A percentile compares a stretch with the other conserved stretches of the same genome.
These are phyloP conservation scores for Cephalotes varians DNA, from an alignment of 2,888 invertebrate genomes.

Conservation along the genomic window DNA sequence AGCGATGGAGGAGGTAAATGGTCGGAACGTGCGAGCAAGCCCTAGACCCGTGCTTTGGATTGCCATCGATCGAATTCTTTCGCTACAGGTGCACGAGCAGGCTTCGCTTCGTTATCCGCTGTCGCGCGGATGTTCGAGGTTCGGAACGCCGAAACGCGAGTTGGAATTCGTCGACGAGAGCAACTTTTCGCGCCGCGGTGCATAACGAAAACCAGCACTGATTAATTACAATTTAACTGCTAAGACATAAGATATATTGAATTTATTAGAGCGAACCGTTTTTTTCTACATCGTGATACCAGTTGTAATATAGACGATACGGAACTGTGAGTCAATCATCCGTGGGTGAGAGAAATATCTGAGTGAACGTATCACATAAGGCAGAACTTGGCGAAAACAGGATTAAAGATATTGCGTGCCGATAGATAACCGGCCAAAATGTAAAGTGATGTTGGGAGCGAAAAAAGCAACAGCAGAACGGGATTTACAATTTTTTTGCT, in stretches of 20 bases:
- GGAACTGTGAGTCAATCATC: background rate
- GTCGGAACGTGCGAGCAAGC: conserved; percentile 60
- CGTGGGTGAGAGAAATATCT: conserved; percentile 18
- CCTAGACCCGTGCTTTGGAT: conserved; percentile 62
- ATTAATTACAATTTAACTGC: background rate
- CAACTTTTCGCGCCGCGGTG: background rate
- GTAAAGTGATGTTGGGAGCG: conserved; percentile 6
- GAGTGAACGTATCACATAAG: conserved; percentile 50
- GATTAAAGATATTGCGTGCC: conserved; percentile 38
- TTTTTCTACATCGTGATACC: background rate
- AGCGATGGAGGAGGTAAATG: conserved; percentile 65
- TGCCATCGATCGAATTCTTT: conserved; percentile 72
- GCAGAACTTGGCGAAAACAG: conserved; percentile 21
- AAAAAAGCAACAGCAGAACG: background rate
- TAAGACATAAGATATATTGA: background rate
- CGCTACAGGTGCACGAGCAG: conserved; percentile 62
- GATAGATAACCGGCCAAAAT: conserved; percentile 21
- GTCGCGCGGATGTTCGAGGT: conserved; percentile 50
- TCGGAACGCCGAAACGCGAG: conserved; percentile 50
- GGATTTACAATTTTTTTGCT: background rate
- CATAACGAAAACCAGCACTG: background rate
- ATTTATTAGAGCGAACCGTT: background rate
- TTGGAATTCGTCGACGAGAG: conserved; percentile 15
- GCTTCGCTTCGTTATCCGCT: conserved; percentile 45
- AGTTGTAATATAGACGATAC: background rate